Percentiles rank a stretch among this genome's conserved stretches.
phyloP scores from a whole-genome alignment of 2,113 vertebrate species.

The Myotis lucifugus region DNA sequence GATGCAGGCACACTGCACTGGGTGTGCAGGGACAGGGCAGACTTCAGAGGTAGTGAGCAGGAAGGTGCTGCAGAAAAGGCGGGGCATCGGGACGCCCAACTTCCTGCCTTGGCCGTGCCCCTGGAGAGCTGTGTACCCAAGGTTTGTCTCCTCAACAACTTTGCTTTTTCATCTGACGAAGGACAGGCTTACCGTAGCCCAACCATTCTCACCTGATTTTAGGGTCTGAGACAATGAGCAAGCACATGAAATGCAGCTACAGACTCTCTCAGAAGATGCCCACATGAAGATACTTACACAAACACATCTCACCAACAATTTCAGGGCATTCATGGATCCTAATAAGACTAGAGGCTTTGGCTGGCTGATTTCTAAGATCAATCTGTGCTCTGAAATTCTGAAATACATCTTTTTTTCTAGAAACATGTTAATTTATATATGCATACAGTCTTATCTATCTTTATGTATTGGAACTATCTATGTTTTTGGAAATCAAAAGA shows the following conservation, averaged over 20 bases:
- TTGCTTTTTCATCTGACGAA: not conserved
- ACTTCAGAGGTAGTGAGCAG: not conserved
- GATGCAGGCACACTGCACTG: rapidly evolving
- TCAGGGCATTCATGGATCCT: not conserved
- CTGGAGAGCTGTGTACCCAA: not conserved
- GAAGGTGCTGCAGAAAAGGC: not conserved
- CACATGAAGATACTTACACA: not conserved
- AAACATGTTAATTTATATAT: not conserved
- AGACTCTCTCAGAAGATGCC: not conserved
- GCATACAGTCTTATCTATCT: not conserved
- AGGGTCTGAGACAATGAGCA: not conserved
- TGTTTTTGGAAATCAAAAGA: constrained; percentile 17
- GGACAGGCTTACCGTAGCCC: too few relatives aligned
- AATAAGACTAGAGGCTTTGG: not conserved
- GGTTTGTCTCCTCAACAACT: not conserved
- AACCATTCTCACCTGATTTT: not conserved
- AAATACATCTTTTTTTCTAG: not conserved
- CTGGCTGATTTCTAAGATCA: not conserved
- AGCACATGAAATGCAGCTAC: not conserved
- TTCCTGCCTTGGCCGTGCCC: not conserved
- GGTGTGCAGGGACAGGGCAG: rapidly evolving
- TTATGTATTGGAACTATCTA: not conserved
- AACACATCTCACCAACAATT: not conserved
- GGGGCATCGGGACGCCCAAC: not conserved
- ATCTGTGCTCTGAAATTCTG: not conserved